Percentiles rank a stretch among this genome's conserved stretches.
These are phyloP conservation scores for Columbina picui DNA, from an alignment of 2,113 vertebrate species.

Conservation along the genomic window DNA sequence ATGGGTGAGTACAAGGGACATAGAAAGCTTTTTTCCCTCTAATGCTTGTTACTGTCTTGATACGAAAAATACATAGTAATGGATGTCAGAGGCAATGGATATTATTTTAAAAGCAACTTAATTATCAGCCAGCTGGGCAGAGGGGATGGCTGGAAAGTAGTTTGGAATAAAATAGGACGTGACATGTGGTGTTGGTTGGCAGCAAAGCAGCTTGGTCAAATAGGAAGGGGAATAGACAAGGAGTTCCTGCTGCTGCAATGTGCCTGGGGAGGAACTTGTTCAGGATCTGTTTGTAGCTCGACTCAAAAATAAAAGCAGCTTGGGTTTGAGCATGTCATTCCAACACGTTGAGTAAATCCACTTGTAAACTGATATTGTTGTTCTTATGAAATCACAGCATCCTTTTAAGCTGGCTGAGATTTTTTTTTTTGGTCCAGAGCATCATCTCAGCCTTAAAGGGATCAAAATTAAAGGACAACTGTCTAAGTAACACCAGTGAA, in stretches of 20 bases:
- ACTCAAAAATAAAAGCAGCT: not conserved
- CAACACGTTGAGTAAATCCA: not conserved
- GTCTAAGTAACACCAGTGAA: not conserved
- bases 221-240: not conserved
- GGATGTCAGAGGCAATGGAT: not conserved
- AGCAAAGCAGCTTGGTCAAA: not conserved
- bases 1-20: not conserved
- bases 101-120: constrained; percentile 38
- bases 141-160: not conserved
- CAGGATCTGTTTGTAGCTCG: not conserved
- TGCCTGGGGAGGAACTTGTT: not conserved
- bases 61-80: constrained; percentile 10
- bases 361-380: not conserved
- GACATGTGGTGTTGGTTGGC: not conserved
- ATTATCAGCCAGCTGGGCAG: constrained; percentile 25
- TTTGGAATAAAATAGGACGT: not conserved
- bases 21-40: not conserved
- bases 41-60: not conserved
- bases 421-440: not conserved
- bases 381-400: not conserved
- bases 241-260: not conserved
- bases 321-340: not conserved
- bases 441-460: not conserved
- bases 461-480: constrained; percentile 28
- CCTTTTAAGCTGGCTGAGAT: not conserved